Evolutionary conservation across 1,140 invertebrate species (phyloP).

Genomic region (Cydia splendana): DNA sequence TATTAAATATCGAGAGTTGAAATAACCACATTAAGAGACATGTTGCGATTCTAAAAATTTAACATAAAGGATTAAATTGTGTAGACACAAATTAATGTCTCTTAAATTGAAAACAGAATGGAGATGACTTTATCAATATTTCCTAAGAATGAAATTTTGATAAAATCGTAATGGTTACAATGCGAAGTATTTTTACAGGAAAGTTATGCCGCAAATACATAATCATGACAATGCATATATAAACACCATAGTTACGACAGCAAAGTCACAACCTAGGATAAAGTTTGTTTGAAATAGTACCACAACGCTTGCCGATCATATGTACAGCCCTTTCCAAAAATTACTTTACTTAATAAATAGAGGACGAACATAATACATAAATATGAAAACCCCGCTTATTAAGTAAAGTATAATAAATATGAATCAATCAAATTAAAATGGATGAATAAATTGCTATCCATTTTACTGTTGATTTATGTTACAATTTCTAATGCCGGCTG

Average conservation of each 20-base stretch:
- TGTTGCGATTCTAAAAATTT: neutral
- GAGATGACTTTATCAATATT: neutral
- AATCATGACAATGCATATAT: constrained; percentile 19
- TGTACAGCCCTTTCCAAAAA: neutral
- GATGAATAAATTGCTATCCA: neutral
- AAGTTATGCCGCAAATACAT: neutral
- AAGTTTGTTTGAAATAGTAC: neutral
- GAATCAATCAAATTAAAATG: neutral
- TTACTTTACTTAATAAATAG: constrained; percentile 4
- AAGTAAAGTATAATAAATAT: constrained; percentile 9
- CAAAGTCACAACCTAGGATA: neutral
- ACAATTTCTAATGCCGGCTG: neutral
- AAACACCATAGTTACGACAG: neutral
- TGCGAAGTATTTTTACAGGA: constrained; percentile 8
- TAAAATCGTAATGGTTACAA: neutral
- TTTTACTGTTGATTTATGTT: neutral
- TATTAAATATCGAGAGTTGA: neutral
- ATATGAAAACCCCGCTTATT: neutral
- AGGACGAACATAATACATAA: neutral
- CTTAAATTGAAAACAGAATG: neutral
- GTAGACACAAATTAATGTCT: too few species aligned
- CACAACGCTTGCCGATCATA: constrained; percentile 1
- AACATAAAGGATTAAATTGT: neutral
- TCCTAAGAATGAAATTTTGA: constrained; percentile 17
- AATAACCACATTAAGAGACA: neutral